A percentile compares a stretch with the other conserved stretches of the same genome.
Evolutionary conservation across 2,888 invertebrate species (phyloP).

Genomic region (Drosophila ustulata): DNA sequence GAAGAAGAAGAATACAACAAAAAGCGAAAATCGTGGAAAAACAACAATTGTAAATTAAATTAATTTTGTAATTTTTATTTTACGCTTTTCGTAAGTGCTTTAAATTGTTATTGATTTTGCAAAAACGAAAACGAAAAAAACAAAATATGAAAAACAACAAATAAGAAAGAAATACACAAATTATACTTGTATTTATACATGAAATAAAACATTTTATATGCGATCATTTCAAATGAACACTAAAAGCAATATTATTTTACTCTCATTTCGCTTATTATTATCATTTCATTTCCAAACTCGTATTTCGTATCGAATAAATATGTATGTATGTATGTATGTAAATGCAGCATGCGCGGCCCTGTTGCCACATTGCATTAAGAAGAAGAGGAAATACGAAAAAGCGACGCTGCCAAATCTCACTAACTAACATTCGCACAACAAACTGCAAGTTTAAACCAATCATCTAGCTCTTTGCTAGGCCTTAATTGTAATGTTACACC

Average conservation of each 20-base stretch:
- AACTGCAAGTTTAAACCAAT: slow-evolving; percentile 12
- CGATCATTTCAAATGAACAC: slow-evolving; percentile 43
- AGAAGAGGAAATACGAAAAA: background rate
- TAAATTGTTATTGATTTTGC: slow-evolving; percentile 73
- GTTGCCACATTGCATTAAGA: slow-evolving; percentile 36
- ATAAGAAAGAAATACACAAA: slow-evolving; percentile 56
- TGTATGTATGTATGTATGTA: background rate
- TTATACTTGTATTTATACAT: slow-evolving; percentile 73
- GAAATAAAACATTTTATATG: slow-evolving; percentile 71
- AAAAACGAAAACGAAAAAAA: slow-evolving; percentile 39
- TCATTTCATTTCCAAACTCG: background rate
- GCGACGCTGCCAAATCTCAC: slow-evolving; percentile 34
- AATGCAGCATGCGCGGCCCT: slow-evolving; percentile 16
- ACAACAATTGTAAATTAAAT: slow-evolving; percentile 41
- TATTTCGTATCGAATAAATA: background rate
- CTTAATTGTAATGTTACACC: slow-evolving; percentile 25
- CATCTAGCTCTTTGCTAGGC: slow-evolving; percentile 32
- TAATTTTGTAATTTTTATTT: slow-evolving; percentile 44
- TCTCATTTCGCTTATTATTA: slow-evolving; percentile 11
- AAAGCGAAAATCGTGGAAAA: slow-evolving; percentile 1
- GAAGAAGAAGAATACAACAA: background rate
- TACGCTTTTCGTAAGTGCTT: slow-evolving; percentile 68
- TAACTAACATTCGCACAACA: background rate
- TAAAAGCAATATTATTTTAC: slow-evolving; percentile 28
- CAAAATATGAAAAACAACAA: slow-evolving; percentile 37